phyloP scores from a whole-genome alignment of 2,113 vertebrate species.

The Parotia lawesii region DNA sequence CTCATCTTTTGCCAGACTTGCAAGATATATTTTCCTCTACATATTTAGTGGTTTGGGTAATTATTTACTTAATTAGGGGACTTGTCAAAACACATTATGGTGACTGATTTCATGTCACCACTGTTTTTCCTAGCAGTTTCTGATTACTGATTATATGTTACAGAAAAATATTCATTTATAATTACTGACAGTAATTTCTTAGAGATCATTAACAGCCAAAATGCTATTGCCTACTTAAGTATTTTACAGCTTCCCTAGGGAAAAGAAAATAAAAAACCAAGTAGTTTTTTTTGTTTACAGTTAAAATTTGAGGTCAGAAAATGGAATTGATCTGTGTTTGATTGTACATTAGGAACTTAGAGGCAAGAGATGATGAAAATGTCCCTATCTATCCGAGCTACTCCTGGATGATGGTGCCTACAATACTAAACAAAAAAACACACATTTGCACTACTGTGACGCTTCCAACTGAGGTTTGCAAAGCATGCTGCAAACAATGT shows the following conservation, averaged over 20 bases:
- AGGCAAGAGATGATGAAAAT: neutral
- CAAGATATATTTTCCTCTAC: conserved; percentile 7
- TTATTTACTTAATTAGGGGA: conserved; percentile 51
- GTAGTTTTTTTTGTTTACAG: neutral
- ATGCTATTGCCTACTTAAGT: neutral
- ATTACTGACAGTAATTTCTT: conserved; percentile 25
- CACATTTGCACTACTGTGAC: neutral
- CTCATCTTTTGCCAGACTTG: conserved; percentile 41
- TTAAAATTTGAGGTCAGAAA: neutral
- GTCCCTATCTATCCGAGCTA: neutral
- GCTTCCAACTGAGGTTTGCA: neutral
- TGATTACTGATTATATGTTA: conserved; percentile 1
- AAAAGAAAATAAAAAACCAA: neutral
- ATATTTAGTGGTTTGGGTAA: conserved; percentile 53
- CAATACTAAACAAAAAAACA: neutral
- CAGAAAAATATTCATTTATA: neutral
- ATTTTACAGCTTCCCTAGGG: neutral
- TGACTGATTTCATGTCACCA: neutral
- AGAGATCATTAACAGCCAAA: neutral
- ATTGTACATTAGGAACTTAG: neutral
- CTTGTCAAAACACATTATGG: conserved; percentile 48
- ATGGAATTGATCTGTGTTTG: neutral
- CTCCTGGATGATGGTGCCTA: neutral
- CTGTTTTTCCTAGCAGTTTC: conserved; percentile 20
- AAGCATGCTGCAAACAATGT: neutral